phyloP scores from a whole-genome alignment of 2,888 invertebrate genomes.

The Plagiodera versicolora region DNA sequence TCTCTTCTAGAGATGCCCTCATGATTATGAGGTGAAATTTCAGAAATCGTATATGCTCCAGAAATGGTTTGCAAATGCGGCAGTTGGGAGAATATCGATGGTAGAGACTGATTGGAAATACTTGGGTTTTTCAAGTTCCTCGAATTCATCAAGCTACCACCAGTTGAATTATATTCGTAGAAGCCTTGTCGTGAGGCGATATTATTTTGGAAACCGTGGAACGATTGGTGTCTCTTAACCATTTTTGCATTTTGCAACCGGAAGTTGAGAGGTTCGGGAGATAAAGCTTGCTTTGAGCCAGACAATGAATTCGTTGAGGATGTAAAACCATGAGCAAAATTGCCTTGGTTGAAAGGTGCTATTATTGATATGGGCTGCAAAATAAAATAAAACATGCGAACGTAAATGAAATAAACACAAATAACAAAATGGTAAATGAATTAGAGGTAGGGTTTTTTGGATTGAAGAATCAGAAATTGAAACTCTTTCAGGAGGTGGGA shows the following conservation, averaged over 20 bases:
- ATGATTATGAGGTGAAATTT: conserved; percentile 14
- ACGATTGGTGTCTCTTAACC: conserved; percentile 51
- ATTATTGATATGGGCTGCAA: conserved; percentile 63
- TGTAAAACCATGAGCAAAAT: conserved; percentile 34
- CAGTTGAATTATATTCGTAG: not conserved
- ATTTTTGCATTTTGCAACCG: conserved; percentile 22
- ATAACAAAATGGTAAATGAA: conserved; percentile 29
- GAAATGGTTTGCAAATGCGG: conserved; percentile 30
- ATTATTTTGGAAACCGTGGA: conserved; percentile 49
- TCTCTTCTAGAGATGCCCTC: not conserved
- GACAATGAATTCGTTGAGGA: conserved; percentile 36
- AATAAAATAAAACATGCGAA: conserved; percentile 51
- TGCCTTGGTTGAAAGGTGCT: conserved; percentile 58
- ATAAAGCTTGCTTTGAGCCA: conserved; percentile 21
- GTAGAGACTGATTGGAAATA: conserved; percentile 29
- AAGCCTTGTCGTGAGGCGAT: conserved; percentile 17
- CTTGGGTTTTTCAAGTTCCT: conserved; percentile 24
- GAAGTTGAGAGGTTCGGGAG: conserved; percentile 2
- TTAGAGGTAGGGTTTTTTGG: not conserved
- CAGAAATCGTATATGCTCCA: conserved; percentile 31
- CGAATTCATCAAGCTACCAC: conserved; percentile 3
- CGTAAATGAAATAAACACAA: conserved; percentile 38
- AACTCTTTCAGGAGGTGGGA: not conserved
- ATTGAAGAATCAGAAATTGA: not conserved
- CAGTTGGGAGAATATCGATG: conserved; percentile 37